Percentiles rank a stretch among this genome's conserved stretches.
Evolutionary conservation across 2,888 invertebrate species (phyloP).

Genomic region (Chironomus riparius): DNA sequence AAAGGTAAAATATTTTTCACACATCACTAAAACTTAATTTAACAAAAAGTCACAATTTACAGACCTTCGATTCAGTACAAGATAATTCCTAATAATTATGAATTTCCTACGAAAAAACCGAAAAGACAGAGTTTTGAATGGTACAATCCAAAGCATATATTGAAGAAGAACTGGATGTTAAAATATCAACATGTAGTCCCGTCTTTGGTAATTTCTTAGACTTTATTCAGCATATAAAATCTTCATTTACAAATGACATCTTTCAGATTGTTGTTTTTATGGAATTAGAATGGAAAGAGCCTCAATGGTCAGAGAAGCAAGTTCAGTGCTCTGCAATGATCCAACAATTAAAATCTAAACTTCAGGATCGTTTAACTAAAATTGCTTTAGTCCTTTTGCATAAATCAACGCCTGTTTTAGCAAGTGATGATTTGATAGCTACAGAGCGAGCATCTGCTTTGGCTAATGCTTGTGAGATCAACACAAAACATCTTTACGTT

Average conservation of each 20-base stretch:
- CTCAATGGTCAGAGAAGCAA: conserved; percentile 88
- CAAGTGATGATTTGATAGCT: conserved; percentile 74
- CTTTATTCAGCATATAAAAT: background rate
- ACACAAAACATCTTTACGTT: conserved; percentile 85
- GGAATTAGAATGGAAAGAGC: conserved; percentile 96
- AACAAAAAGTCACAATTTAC: conserved; percentile 11
- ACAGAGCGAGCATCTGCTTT: conserved; percentile 85
- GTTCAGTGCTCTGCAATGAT: conserved; percentile 87
- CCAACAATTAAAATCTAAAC: conserved; percentile 57
- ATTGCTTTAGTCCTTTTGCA: conserved; percentile 88
- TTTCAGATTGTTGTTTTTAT: conserved; percentile 67
- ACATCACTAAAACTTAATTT: background rate
- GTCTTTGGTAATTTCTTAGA: conserved; percentile 54
- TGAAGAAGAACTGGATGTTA: conserved; percentile 90
- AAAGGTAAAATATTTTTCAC: conserved; percentile 39
- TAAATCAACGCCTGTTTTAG: conserved; percentile 65
- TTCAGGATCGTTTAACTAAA: conserved; percentile 48
- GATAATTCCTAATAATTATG: conserved; percentile 69
- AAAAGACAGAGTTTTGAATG: conserved; percentile 88
- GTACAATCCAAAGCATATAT: conserved; percentile 89
- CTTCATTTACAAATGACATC: background rate
- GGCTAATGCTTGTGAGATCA: conserved; percentile 84
- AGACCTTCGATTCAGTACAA: conserved; percentile 77
- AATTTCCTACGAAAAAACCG: conserved; percentile 78
- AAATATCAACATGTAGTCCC: conserved; percentile 88